Conservation (phyloP, 2,797 vertebrate species). For the Girardinus metallicus region DNA sequence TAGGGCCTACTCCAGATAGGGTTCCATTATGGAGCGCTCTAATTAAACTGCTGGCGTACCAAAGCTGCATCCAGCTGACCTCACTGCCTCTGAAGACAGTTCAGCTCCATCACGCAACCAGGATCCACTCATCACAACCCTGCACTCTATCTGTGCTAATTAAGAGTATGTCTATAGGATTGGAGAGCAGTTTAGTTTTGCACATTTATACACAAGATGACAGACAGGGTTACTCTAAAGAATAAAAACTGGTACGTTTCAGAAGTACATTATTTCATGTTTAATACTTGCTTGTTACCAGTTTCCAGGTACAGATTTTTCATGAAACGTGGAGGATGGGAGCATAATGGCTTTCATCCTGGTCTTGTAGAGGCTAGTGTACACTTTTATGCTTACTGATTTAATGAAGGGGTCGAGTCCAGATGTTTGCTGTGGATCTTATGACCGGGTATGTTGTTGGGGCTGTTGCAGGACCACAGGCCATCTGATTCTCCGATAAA, state of each 20-base stretch:
- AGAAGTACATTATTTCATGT: not conserved
- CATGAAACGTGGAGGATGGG: not conserved
- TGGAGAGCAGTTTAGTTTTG: constrained; percentile 15
- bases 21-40: constrained; percentile 53
- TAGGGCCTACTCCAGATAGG: constrained; percentile 47
- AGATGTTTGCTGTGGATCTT: not conserved
- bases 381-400: not conserved
- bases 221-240: not conserved
- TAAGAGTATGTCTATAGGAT: constrained; percentile 17
- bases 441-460: not conserved
- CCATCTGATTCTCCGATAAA: not conserved
- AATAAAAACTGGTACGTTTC: not conserved
- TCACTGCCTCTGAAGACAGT: constrained; percentile 46
- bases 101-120: constrained; percentile 51
- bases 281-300: not conserved
- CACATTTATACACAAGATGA: not conserved
- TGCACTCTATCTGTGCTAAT: constrained; percentile 39
- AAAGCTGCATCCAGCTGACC: constrained; percentile 59
- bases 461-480: not conserved
- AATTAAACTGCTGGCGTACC: constrained; percentile 66
- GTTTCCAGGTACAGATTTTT: not conserved
- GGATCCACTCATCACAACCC: constrained; percentile 53
- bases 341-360: not conserved
- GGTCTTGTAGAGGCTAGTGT: not conserved
- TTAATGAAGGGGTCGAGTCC: not conserved